Evolutionary conservation across 2,113 vertebrate genomes (phyloP).

Genomic region (Pachycephala philippinensis): DNA sequence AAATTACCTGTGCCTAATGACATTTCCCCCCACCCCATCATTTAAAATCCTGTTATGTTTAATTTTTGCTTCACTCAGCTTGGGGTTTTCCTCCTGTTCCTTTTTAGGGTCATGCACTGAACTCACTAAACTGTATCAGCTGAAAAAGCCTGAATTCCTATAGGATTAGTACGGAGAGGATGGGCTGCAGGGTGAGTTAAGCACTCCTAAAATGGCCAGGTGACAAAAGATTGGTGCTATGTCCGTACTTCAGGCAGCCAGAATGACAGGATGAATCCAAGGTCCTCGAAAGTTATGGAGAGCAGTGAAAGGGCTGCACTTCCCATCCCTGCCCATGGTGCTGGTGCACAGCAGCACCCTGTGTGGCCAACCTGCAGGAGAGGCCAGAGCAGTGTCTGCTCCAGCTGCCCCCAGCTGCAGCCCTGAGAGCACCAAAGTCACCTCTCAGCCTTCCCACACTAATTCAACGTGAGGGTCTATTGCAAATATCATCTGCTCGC

Average conservation of each 20-base stretch:
- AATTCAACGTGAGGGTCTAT: fast-evolving
- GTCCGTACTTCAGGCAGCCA: neutral
- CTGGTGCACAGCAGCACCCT: neutral
- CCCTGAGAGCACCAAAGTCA: neutral
- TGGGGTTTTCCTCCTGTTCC: neutral
- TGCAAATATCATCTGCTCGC: neutral
- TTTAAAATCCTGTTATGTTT: neutral
- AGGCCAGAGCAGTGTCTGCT: neutral
- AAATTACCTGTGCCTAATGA: neutral
- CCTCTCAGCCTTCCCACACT: neutral
- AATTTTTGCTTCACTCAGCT: neutral
- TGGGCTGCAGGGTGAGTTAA: neutral
- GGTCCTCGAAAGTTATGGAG: neutral
- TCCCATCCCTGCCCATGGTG: neutral
- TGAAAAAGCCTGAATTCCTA: neutral
- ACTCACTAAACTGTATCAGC: neutral
- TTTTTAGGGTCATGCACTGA: neutral
- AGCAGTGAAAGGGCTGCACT: neutral
- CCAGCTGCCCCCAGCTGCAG: neutral
- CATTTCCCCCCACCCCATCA: neutral
- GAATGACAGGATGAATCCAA: neutral
- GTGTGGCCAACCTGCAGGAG: neutral
- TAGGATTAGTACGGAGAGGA: neutral
- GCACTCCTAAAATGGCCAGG: neutral
- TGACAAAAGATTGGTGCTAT: neutral